These are phyloP conservation scores for Catharus minimus DNA, from an alignment of 2,113 vertebrate genomes.

Conservation along the genomic window DNA sequence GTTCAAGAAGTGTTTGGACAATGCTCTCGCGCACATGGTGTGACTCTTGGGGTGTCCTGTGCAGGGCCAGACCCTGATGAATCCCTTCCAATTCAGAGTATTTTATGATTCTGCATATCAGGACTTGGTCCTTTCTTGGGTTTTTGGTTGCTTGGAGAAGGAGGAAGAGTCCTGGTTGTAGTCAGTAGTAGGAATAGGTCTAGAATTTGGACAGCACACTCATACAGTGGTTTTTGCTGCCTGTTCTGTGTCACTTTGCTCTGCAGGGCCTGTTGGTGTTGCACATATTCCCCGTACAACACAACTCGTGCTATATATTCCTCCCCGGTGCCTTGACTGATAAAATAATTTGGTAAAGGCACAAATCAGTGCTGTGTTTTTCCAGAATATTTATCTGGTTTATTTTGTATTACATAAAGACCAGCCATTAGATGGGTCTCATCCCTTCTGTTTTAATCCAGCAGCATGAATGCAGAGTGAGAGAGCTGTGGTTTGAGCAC, in stretches of 20 bases:
- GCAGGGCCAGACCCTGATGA: background rate
- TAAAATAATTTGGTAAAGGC: background rate
- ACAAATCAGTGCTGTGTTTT: background rate
- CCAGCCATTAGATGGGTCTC: background rate
- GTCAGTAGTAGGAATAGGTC: background rate
- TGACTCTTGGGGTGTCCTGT: background rate
- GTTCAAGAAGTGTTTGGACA: background rate
- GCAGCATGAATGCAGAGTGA: background rate
- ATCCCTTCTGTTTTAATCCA: background rate
- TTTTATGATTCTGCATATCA: background rate
- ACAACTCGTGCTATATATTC: accelerated
- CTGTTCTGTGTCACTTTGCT: background rate
- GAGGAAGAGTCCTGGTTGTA: background rate
- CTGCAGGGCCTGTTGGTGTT: background rate
- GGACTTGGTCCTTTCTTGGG: background rate
- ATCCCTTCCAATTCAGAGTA: background rate
- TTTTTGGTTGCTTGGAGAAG: background rate
- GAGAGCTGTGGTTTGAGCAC: background rate
- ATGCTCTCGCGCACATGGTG: background rate
- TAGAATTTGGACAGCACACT: background rate
- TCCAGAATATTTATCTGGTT: constrained; percentile 6
- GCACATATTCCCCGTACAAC: background rate
- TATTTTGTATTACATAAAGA: constrained; percentile 42
- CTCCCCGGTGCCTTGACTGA: background rate
- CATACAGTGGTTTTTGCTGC: background rate